These are phyloP conservation scores for Mustela erminea DNA, from an alignment of 2,797 vertebrate species.

Conservation along the genomic window DNA sequence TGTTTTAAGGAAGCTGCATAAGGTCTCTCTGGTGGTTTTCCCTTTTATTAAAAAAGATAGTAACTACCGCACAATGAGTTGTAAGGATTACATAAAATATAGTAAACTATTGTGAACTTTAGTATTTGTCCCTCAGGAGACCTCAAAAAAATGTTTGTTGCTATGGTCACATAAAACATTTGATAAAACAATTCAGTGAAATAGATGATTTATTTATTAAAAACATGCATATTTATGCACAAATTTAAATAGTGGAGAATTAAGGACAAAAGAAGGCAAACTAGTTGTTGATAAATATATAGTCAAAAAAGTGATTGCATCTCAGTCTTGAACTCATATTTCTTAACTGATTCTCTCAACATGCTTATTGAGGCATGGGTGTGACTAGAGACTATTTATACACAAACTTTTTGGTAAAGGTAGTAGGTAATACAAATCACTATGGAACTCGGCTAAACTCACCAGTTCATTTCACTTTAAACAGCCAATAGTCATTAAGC, in stretches of 20 bases:
- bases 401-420: conserved; percentile 35
- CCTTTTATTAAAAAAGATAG: neutral
- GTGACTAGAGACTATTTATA: conserved; percentile 41
- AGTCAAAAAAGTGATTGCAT: neutral
- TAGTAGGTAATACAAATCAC: conserved; percentile 42
- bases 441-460: conserved; percentile 39
- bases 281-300: neutral
- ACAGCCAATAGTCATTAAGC: conserved; percentile 66
- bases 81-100: neutral
- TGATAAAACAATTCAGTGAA: neutral
- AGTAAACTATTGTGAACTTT: neutral
- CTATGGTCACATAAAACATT: neutral
- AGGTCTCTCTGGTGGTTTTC: neutral
- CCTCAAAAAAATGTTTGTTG: neutral
- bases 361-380: neutral
- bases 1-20: neutral
- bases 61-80: neutral
- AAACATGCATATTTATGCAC: neutral
- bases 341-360: neutral
- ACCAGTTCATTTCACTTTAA: conserved; percentile 74
- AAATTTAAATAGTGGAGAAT: conserved; percentile 15
- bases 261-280: conserved; percentile 22
- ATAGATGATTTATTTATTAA: neutral
- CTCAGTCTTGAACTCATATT: neutral
- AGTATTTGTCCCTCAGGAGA: neutral